Conservation (phyloP, 2,797 vertebrate species). For the Anguilla marmorata region DNA sequence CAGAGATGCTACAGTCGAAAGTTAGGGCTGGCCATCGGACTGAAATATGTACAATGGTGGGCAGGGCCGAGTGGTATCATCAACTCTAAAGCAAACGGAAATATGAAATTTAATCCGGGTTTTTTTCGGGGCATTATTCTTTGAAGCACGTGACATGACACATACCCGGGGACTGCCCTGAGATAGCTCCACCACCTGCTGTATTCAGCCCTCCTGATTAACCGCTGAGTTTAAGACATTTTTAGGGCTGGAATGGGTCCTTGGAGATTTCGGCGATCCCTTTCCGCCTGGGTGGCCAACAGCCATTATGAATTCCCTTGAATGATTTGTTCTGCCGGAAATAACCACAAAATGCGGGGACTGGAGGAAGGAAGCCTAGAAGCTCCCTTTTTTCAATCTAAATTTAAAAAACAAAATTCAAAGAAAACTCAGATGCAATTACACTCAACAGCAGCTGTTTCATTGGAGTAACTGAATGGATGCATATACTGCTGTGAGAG, state of each 20-base stretch:
- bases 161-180: neutral
- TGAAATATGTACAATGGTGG: constrained; percentile 4
- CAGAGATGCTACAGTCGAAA: neutral
- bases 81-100: constrained; percentile 4
- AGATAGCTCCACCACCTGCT: constrained; percentile 4
- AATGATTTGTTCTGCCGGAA: constrained; percentile 53
- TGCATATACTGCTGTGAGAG: constrained; percentile 36
- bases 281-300: constrained; percentile 49
- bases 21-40: constrained; percentile 29
- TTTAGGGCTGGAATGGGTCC: constrained; percentile 47
- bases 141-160: constrained; percentile 4
- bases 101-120: neutral
- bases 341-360: constrained; percentile 53
- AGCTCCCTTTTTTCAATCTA: constrained; percentile 48
- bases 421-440: constrained; percentile 53
- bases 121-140: constrained; percentile 4
- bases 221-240: constrained; percentile 25
- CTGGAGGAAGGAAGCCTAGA: constrained; percentile 62
- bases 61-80: neutral
- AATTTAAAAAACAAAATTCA: constrained; percentile 47
- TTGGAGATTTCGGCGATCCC: constrained; percentile 42
- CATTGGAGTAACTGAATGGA: constrained; percentile 53
- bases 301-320: constrained; percentile 46
- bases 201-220: constrained; percentile 11
- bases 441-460: constrained; percentile 62